Evolutionary conservation across 2,888 invertebrate genomes (phyloP).

Genomic region (Alentia gelatinosa): DNA sequence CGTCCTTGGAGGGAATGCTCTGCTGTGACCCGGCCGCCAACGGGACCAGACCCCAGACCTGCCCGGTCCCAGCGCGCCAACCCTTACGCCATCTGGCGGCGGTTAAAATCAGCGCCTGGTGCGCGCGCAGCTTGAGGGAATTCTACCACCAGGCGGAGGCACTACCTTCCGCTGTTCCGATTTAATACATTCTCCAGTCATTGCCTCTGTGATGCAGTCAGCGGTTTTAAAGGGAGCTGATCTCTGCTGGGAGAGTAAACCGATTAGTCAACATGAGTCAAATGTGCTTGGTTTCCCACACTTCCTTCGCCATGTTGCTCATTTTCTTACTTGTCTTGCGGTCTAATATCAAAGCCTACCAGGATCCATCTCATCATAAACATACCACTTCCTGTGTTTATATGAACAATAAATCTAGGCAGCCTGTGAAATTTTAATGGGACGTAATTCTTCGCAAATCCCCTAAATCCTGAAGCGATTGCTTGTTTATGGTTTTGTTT

Average conservation of each 20-base stretch:
- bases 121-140: too few species aligned
- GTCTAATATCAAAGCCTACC: too few species aligned
- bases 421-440: too few species aligned
- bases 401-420: too few species aligned
- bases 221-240: neutral
- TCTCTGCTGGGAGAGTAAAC: neutral
- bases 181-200: neutral
- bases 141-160: neutral
- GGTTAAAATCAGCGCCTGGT: neutral
- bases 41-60: neutral
- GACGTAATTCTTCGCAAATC: too few species aligned
- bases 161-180: neutral
- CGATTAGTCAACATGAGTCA: neutral
- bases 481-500: too few species aligned
- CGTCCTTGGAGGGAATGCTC: neutral
- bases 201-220: neutral
- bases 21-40: neutral
- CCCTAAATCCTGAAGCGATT: too few species aligned
- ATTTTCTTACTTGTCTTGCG: neutral
- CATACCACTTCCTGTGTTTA: too few species aligned
- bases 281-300: neutral
- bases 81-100: neutral
- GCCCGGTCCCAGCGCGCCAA: neutral
- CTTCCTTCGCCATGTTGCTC: neutral
- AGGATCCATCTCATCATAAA: too few species aligned